Base-by-base conservation (phyloP, 2,888 invertebrate species). In the Lithophane socia region DNA sequence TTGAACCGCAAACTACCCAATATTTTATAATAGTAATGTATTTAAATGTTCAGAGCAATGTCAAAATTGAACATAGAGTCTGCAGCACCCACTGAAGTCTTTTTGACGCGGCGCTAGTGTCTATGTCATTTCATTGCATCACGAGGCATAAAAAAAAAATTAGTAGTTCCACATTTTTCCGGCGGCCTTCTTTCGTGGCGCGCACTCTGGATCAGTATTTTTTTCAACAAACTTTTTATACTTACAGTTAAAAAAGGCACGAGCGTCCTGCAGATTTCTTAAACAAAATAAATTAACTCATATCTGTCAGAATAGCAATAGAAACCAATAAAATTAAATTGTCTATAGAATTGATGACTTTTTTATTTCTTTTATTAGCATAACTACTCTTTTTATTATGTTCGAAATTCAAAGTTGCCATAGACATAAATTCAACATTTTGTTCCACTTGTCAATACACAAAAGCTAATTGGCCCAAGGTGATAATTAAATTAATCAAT, bases 401-500 rank as follows among this genome's bases (percentile, higher is more conserved):
- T 73, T 83, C 64, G 58, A 66, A 71, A 67, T 72, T 70, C 21
- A 56, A 75, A 75, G 12, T 56, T 37, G 21, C 54, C 60, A 67
- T 29, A 73, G 21, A 68, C 29, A 78, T 81, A 70, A 81, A 75
- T 73, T 60, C 13, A 73, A 66, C 73, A 64, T 83, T 85, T 85
- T 67, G 83, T 77, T 78, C 68, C 83, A 73, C 66, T 67, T 83
- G 85, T 81, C 80, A 68, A 60, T 68, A 65, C 24, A 77, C 44
- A 64, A 75, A 75, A 77, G 60, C 60, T 76, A 85, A 85, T 83
- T 75, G 74, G 65, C 73, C 75, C 4, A 49, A 65, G 69, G 75
- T 74, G 65, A 75, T 80, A 73, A 75, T 83, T 77, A 77, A 82
- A 73, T 69, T 47, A 61, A 83, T 83, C 70, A 82, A 71, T 82